Evolutionary conservation across 2,797 vertebrate genomes (phyloP).

Genomic region (Chlorospingus flavigularis): DNA sequence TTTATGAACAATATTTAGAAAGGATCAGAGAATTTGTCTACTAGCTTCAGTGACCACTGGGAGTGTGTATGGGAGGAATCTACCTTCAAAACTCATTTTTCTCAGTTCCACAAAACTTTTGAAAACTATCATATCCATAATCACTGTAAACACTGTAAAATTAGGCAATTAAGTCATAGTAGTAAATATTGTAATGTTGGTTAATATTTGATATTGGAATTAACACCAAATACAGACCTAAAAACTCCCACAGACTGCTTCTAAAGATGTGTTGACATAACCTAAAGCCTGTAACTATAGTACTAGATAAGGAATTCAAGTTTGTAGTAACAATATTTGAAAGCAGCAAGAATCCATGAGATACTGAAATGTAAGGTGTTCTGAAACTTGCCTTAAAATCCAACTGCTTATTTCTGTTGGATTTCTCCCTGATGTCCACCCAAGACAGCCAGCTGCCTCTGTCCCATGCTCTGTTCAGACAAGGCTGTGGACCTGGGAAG

Average conservation of each 20-base stretch:
- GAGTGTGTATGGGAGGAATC: fast-evolving
- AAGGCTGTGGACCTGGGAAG: neutral
- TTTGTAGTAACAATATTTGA: neutral
- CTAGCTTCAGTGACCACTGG: neutral
- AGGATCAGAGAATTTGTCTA: neutral
- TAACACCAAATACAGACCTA: neutral
- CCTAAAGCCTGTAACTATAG: neutral
- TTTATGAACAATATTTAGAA: neutral
- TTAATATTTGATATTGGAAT: neutral
- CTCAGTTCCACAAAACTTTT: neutral
- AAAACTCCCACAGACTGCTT: neutral
- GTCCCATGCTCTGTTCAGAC: neutral
- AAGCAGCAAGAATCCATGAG: neutral
- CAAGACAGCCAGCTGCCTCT: neutral
- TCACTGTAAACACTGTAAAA: neutral
- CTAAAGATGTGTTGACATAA: neutral
- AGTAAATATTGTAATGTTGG: neutral
- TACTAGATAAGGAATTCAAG: neutral
- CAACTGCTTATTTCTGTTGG: neutral
- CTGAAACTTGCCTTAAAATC: neutral
- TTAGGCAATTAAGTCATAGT: neutral
- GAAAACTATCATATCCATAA: neutral
- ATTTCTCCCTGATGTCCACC: neutral
- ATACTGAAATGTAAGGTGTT: neutral
- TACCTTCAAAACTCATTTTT: neutral